Conservation (phyloP, 2,888 invertebrate species). For the Drosophila incognita region DNA sequence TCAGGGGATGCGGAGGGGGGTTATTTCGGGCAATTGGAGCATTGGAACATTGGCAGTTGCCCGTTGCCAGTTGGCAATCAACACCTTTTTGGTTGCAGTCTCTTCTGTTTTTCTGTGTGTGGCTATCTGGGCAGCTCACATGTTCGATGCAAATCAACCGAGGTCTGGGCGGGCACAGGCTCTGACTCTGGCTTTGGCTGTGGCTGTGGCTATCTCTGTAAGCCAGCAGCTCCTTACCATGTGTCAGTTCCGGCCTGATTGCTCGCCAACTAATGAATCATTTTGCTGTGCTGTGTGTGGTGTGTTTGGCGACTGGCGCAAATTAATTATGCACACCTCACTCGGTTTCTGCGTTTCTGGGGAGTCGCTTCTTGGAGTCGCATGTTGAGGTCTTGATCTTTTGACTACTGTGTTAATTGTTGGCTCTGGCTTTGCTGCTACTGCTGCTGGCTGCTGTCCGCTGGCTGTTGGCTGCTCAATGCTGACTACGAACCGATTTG, state of each 20-base stretch:
- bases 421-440: slow-evolving; percentile 45
- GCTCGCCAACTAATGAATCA: slow-evolving; percentile 82
- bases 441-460: not conserved
- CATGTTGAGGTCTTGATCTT: slow-evolving; percentile 83
- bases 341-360: slow-evolving; percentile 34
- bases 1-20: too few relatives aligned
- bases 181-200: slow-evolving; percentile 37
- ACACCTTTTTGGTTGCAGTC: slow-evolving; percentile 62
- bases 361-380: slow-evolving; percentile 33
- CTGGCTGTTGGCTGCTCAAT: slow-evolving; percentile 69
- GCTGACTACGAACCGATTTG: slow-evolving; percentile 66
- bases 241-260: slow-evolving; percentile 81
- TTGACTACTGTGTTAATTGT: slow-evolving; percentile 85
- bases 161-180: slow-evolving; percentile 59
- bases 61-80: slow-evolving; percentile 71
- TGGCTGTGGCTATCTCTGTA: slow-evolving; percentile 44
- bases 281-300: slow-evolving; percentile 61
- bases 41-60: slow-evolving; percentile 25
- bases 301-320: slow-evolving; percentile 65
- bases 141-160: slow-evolving; percentile 83
- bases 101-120: slow-evolving; percentile 16
- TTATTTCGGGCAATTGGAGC: slow-evolving; percentile 17
- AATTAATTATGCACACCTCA: slow-evolving; percentile 84
- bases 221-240: slow-evolving; percentile 46
- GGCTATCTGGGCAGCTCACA: slow-evolving; percentile 66